Base-by-base conservation (phyloP, 2,888 invertebrate species). In the Lobophora halterata region DNA sequence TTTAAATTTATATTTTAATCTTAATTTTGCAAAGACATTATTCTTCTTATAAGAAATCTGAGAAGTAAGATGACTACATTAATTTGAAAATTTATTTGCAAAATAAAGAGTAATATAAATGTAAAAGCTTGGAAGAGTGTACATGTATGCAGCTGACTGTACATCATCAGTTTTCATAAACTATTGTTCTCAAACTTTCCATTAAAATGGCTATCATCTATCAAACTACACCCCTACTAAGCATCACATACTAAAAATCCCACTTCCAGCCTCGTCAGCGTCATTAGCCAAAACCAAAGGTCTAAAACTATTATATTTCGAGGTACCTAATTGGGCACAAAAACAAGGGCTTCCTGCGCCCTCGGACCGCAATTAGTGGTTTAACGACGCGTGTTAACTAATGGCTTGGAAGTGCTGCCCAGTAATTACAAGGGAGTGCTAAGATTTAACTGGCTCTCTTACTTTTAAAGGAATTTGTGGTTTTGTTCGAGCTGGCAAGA, bases 291-390 rank as follows among this genome's bases (percentile, higher is more conserved):
- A 36, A 39, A 41, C 48, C 35, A 52, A 54, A 46, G 50, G 45
- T 47, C 50, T 50, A 53, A 55, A 57, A 55, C 55, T 57, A 53
- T 57, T 49, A 55, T 53, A 56, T 46, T 50, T 46, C 46, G 46
- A 44, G 41, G 40, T 44, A 63, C 67, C 65, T 75, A 78, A 79
- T 78, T 70, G 75, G 65, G 65, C 57, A 65, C 66, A 71, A 71
- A 73, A 72, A 72, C 70, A 50, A 48, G 55, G 49, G 32, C 38
- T 31, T 42, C 39, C 41, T 60, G 60, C 65, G 66, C 58, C 50
- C 53, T 56, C 55, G 51, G 60, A 70, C 75, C 72, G 76, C 80
- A 80, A 81, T 85, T 83, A 82, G 74, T 65, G 65, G 68, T 63
- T 68, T 69, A 73, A 71, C 69, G 75, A 67, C 58, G 60, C 69